Evolutionary conservation across 2,113 vertebrate genomes (phyloP), one percentile per base, ranked within the genome.

Genomic region (Athene noctua): DNA sequence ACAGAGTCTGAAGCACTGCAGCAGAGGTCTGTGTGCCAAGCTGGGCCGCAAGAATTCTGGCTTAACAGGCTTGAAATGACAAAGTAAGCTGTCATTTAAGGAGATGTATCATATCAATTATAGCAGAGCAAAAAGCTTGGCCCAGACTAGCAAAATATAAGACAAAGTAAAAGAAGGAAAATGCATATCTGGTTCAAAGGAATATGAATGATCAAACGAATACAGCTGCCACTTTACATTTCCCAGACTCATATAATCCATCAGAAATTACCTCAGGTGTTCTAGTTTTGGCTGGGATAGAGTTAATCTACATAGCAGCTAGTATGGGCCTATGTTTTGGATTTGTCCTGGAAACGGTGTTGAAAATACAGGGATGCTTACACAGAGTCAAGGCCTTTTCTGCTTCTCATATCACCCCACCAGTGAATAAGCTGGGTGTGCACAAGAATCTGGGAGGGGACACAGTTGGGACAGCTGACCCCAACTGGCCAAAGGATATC

Each of bases 11-110:
- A 78, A 80, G 65, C 2, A 2, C 75, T 75, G 20, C 9, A 4
- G 19, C 4, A 0, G 16, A 66, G 44, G 29, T 92, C 63, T 81
- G 77, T 26, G 49, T 3, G 4, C 55, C 1, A 1, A 54, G 51
- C 32, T 9, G 8, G 62, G 34, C 47, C 54, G 66, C 4, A 1
- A 77, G 72, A 42, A 91, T n/a, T n/a, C n/a, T n/a, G n/a, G 23
- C 30, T 94, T 80, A 92, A 66, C 49, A 63, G 91, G 42, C 70
- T 75, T 67, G 87, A 90, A 91, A 90, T 78, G 71, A 95, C 83
- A 29, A 88, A 96, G 86, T 72, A 58, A 94, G 27, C 63, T 94
- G 80, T 86, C 72, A 4, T 57, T 62, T 96, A 71, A 92, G 57
- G 92, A 94, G 65, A 87, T 57, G 34, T 51, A 70, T 80, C 46